Percentiles rank a stretch among this genome's conserved stretches.
phyloP scores from a whole-genome alignment of 2,888 invertebrate species.

The Calephelis perditalis region DNA sequence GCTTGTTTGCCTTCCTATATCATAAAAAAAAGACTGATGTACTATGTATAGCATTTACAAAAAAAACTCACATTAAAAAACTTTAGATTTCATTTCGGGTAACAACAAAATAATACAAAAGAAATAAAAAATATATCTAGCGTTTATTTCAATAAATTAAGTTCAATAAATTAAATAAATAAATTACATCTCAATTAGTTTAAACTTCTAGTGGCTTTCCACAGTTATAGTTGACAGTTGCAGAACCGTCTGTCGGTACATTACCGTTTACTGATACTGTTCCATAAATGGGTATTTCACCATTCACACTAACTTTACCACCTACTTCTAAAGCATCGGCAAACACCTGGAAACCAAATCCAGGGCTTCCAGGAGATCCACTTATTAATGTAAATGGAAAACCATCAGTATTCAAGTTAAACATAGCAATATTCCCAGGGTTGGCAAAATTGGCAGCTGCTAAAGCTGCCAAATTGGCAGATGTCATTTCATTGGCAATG shows the following conservation, averaged over 20 bases:
- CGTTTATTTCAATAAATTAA: slow-evolving; percentile 8
- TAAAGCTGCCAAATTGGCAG: slow-evolving; percentile 25
- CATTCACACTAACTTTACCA: slow-evolving; percentile 48
- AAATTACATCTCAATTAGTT: slow-evolving; percentile 1
- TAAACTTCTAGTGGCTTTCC: slow-evolving; percentile 19
- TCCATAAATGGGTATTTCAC: slow-evolving; percentile 50
- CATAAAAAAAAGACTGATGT: too few relatives aligned
- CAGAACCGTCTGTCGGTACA: slow-evolving; percentile 46
- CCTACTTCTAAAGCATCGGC: slow-evolving; percentile 50
- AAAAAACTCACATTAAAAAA: too few relatives aligned
- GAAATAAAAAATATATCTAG: not conserved
- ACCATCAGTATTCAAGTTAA: slow-evolving; percentile 34
- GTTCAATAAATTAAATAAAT: slow-evolving; percentile 16
- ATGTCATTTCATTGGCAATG: slow-evolving; percentile 11
- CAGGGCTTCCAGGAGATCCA: slow-evolving; percentile 34
- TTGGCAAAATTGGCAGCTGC: slow-evolving; percentile 26
- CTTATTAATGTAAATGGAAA: slow-evolving; percentile 34
- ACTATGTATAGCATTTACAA: too few relatives aligned
- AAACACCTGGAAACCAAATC: slow-evolving; percentile 43
- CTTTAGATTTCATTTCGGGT: too few relatives aligned
- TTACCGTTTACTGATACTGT: slow-evolving; percentile 46
- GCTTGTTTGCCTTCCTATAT: too few relatives aligned
- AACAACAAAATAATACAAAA: not conserved
- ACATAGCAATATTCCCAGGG: slow-evolving; percentile 34
- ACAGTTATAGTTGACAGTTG: slow-evolving; percentile 43